Evolutionary conservation across 2,888 invertebrate species (phyloP), one percentile per base, ranked within the genome.

Genomic region (Mycogona germanica): DNA sequence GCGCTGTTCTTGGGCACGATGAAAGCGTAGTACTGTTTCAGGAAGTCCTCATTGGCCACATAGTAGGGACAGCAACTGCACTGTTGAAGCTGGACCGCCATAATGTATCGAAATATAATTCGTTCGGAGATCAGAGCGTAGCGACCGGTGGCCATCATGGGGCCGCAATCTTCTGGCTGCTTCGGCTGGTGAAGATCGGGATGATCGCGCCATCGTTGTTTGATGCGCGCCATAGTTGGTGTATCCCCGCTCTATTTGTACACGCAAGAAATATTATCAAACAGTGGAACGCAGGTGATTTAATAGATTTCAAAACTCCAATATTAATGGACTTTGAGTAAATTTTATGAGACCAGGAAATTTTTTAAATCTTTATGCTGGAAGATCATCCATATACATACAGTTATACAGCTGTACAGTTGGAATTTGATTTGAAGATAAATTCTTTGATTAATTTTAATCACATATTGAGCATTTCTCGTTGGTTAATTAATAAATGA

Each of bases 11-110:
- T 53, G 3, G 47, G 47, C 7, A 38, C n/a, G 30, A 38, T 40
- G 25, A 53, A 48, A 9, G 53, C 47, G 41, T 53, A 53, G 29
- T 53, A 48, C n/a, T 53, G 53, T 14, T 35, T 53, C 7, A 53
- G 48, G 30, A 53, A 53, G 6, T 48, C 47, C 9, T 35, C 38
- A 37, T 46, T 47, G 5, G 53, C 46, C n/a, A 38, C 48, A 28
- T 53, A 48, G 26, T 25, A 53, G 1, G 53, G 53, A 19, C 53
- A 53, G 28, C 48, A 48, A 4, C 37, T 38, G n/a, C 53, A 48
- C 9, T 48, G 12, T 26, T 35, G n/a, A 17, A 53, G 25, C 40
- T 37, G 38, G 21, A 28, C n/a, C 17, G 28, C 35, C 19, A 53
- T 53, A 14, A 53, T 21, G 29, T 53, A 23, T 17, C 40, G 48